Percentiles rank a stretch among this genome's conserved stretches.
Evolutionary conservation across 2,888 invertebrate species (phyloP).

Genomic region (Kuschelorhynchus macadamiae): DNA sequence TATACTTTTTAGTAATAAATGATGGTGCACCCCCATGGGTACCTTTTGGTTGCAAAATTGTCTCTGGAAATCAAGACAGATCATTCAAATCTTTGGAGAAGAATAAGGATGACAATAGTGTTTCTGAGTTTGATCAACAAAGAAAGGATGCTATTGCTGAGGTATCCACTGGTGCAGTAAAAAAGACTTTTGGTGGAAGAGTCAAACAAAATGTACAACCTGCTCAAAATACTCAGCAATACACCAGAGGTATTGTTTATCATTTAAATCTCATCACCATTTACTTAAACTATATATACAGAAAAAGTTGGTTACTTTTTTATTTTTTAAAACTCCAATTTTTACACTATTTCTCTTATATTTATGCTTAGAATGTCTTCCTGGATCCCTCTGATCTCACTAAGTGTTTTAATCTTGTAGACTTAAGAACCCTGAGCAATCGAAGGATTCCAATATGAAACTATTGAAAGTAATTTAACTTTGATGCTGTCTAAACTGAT

Average conservation of each 20-base stretch:
- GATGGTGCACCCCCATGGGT: slow-evolving; percentile 94
- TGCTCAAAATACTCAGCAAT: slow-evolving; percentile 25
- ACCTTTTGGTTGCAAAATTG: slow-evolving; percentile 86
- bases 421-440: too few relatives aligned
- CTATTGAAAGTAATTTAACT: too few relatives aligned
- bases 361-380: too few relatives aligned
- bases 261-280: too few relatives aligned
- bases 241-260: slow-evolving; percentile 36
- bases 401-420: too few relatives aligned
- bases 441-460: too few relatives aligned
- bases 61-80: slow-evolving; percentile 72
- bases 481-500: too few relatives aligned
- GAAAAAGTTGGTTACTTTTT: too few relatives aligned
- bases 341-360: too few relatives aligned
- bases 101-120: slow-evolving; percentile 69
- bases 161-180: slow-evolving; percentile 75
- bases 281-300: too few relatives aligned
- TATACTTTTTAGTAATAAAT: slow-evolving; percentile 41
- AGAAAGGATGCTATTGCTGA: slow-evolving; percentile 92
- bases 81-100: slow-evolving; percentile 80
- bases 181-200: slow-evolving; percentile 72
- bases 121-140: slow-evolving; percentile 86
- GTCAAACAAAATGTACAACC: slow-evolving; percentile 65
- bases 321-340: too few relatives aligned
- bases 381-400: too few relatives aligned